Base-by-base conservation (phyloP, 2,888 invertebrate species). In the Epinotia bilunana region DNA sequence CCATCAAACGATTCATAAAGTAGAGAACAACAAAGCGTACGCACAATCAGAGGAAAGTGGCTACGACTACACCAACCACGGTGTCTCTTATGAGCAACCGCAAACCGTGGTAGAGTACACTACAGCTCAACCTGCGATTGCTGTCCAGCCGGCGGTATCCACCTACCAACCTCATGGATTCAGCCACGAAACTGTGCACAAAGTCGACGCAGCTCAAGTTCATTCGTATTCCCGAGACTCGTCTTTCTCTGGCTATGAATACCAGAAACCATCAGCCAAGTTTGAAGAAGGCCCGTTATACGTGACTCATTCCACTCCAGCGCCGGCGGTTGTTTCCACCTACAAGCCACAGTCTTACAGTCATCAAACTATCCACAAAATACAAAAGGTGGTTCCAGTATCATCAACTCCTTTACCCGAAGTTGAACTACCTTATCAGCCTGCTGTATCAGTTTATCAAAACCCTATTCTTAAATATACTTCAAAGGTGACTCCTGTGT, bases 291-390 rank as follows among this genome's bases (percentile, higher is more conserved):
- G 82, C 76, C 49, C 77, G 1, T 28, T 46, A 57, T 6, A 65
- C 13, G 71, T 71, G 63, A 77, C 74, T 28, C 83, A 87, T 76
- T 85, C 90, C 2, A 88, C 90, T 43, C 82, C 88, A 53, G 80
- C 85, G 0, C 87, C 90, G 11, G 71, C 65, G 1, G 77, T 83
- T 16, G 82, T 84, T 28, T 86, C 91, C 0, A 89, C 91, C 0
- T 90, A 90, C 70, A 85, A 83, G 72, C 91, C 92, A 20, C 89
- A 90, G 61, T 79, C 86, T 1, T 91, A 88, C 78, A 91, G 88
- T 72, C 91, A 92, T 13, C 89, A 92, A 83, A 89, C 88, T 1
- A 81, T 90, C 72, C 92, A 94, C 72, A 90, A 91, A 78, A 80
- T 89, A 57, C 86, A 90, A 75, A 83, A 86, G 20, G 81, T 83